A percentile compares a stretch with the other conserved stretches of the same genome.
Evolutionary conservation across 2,888 invertebrate genomes (phyloP).

Genomic region (Hymenopus coronatus): DNA sequence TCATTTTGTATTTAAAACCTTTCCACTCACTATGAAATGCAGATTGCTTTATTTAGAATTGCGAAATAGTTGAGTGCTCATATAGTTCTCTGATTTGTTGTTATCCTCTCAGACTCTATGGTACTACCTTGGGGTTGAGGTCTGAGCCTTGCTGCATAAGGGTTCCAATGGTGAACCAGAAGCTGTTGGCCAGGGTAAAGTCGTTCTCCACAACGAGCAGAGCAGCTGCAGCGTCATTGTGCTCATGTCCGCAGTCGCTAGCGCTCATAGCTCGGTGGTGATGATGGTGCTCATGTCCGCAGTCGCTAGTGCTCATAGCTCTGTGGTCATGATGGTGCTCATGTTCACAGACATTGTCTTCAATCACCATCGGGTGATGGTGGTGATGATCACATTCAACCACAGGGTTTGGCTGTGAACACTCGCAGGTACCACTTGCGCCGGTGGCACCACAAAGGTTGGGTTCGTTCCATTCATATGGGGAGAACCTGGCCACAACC

Average conservation of each 20-base stretch:
- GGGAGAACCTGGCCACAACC: constrained; percentile 58
- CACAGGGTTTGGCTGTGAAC: neutral
- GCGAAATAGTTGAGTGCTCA: constrained; percentile 56
- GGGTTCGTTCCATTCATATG: constrained; percentile 55
- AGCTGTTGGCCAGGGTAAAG: constrained; percentile 56
- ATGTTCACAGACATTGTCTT: neutral
- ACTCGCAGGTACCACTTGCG: neutral
- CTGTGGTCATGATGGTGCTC: neutral
- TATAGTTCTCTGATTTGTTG: constrained; percentile 97
- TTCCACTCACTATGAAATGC: neutral
- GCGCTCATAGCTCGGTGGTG: neutral
- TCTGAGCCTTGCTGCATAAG: constrained; percentile 56
- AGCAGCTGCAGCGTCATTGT: constrained; percentile 33
- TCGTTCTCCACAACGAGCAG: constrained; percentile 52
- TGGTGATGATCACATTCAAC: constrained; percentile 11
- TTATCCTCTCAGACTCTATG: constrained; percentile 67
- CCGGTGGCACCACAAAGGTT: constrained; percentile 23
- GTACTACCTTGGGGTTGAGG: constrained; percentile 50
- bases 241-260: neutral
- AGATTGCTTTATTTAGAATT: neutral
- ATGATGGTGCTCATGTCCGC: neutral
- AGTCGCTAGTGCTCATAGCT: neutral
- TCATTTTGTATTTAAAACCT: neutral
- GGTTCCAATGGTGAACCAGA: constrained; percentile 60
- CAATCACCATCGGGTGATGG: neutral